A percentile compares a stretch with the other conserved stretches of the same genome.
phyloP scores from a whole-genome alignment of 2,888 invertebrate genomes.

The Nemotelus nigrinus region DNA sequence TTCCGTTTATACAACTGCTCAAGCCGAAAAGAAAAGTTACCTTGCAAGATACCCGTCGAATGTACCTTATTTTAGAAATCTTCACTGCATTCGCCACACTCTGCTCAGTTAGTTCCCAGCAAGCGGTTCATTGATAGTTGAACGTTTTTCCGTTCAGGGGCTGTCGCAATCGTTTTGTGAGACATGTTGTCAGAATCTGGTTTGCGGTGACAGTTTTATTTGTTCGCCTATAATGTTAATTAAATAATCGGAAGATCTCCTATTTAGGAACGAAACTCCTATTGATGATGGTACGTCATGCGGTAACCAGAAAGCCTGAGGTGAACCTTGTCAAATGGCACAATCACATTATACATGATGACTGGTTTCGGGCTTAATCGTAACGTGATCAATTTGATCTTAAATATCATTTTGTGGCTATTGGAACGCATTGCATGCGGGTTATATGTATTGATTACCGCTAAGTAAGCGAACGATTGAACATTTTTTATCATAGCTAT shows the following conservation, averaged over 20 bases:
- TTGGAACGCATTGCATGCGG: conserved; percentile 11
- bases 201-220: conserved; percentile 43
- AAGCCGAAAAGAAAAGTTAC: no score
- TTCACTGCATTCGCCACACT: no score
- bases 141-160: conserved; percentile 10
- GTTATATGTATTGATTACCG: conserved; percentile 7
- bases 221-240: conserved; percentile 44
- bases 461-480: background rate
- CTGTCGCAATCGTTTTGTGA: conserved; percentile 43
- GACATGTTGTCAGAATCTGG: conserved; percentile 35
- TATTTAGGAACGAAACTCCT: conserved; percentile 35
- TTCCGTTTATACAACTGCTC: no score
- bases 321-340: conserved; percentile 13
- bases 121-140: no score
- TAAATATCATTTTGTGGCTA: conserved; percentile 39
- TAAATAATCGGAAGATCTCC: conserved; percentile 45
- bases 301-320: background rate
- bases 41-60: no score
- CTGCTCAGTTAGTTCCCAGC: no score
- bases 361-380: background rate
- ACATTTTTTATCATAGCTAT: background rate
- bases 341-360: conserved; percentile 22
- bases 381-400: conserved; percentile 33
- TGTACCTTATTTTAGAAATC: no score
- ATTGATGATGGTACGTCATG: background rate